Percentiles rank a stretch among this genome's conserved stretches.
These are phyloP conservation scores for Dicerorhinus sumatrensis DNA, from an alignment of 2,113 vertebrate genomes.

Conservation along the genomic window DNA sequence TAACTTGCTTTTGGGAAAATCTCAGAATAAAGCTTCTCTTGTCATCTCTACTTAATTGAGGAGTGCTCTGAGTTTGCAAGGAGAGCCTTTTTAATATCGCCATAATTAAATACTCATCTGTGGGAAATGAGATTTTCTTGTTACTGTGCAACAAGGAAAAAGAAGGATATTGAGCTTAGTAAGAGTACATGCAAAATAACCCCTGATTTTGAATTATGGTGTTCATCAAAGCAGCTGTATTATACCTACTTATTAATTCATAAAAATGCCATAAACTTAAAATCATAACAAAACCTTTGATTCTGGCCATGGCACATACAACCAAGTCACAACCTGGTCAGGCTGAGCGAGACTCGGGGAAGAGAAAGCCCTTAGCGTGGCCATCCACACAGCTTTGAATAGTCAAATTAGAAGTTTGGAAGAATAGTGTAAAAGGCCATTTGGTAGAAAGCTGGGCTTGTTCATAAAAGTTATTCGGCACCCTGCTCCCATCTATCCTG, in stretches of 20 bases:
- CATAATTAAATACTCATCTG: background rate
- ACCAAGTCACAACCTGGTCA: background rate
- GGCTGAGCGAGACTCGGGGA: background rate
- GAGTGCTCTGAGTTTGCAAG: background rate
- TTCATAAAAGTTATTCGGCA: background rate
- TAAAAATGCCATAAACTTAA: background rate
- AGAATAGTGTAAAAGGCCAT: background rate
- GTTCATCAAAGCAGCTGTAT: background rate
- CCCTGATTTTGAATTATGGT: background rate
- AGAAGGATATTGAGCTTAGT: background rate
- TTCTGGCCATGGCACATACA: background rate
- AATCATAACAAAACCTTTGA: background rate
- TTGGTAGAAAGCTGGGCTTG: background rate
- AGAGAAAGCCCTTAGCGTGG: background rate
- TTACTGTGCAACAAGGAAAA: background rate
- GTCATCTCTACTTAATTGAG: background rate
- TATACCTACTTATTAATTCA: background rate
- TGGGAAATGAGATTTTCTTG: background rate
- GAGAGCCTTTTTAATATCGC: background rate
- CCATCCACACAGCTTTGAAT: background rate
- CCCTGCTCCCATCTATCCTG: background rate
- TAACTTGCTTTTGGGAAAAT: background rate
- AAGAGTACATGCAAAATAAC: background rate
- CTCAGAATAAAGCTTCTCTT: background rate
- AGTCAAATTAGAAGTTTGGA: background rate